A percentile compares a stretch with the other conserved stretches of the same genome.
Evolutionary conservation across 2,113 vertebrate genomes (phyloP).

Genomic region (Gasterosteus nipponicus): DNA sequence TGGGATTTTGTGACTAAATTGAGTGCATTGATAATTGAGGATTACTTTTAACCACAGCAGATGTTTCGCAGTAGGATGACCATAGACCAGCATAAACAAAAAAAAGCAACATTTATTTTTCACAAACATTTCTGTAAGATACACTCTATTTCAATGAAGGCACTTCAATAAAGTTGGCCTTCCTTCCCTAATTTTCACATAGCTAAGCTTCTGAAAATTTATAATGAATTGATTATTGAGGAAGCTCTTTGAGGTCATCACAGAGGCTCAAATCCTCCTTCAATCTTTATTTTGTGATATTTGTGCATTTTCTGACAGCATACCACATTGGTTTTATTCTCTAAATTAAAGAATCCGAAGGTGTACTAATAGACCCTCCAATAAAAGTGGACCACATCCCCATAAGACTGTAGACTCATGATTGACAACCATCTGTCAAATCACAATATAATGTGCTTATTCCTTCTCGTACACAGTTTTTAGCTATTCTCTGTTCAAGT

Average conservation of each 20-base stretch:
- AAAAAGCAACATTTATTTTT: background rate
- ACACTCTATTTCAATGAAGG: background rate
- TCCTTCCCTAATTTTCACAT: background rate
- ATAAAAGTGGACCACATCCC: background rate
- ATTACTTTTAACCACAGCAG: conserved; percentile 5
- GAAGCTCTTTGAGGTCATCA: background rate
- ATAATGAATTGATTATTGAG: background rate
- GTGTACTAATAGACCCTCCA: background rate
- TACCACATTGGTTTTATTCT: background rate
- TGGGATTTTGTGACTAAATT: conserved; percentile 30
- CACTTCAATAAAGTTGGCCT: background rate
- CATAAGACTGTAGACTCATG: background rate
- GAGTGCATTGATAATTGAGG: conserved; percentile 15
- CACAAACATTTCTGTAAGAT: background rate
- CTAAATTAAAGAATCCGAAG: background rate
- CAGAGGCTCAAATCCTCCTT: background rate
- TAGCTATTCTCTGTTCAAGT: background rate
- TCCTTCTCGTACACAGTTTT: background rate
- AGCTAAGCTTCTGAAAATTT: background rate
- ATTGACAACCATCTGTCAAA: background rate
- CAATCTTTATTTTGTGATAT: background rate
- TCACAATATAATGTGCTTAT: background rate
- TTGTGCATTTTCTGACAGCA: background rate
- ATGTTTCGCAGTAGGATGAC: background rate
- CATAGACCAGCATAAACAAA: background rate